Base-by-base conservation (phyloP, 1,140 invertebrate genomes). In the Sarcophaga bullata region DNA sequence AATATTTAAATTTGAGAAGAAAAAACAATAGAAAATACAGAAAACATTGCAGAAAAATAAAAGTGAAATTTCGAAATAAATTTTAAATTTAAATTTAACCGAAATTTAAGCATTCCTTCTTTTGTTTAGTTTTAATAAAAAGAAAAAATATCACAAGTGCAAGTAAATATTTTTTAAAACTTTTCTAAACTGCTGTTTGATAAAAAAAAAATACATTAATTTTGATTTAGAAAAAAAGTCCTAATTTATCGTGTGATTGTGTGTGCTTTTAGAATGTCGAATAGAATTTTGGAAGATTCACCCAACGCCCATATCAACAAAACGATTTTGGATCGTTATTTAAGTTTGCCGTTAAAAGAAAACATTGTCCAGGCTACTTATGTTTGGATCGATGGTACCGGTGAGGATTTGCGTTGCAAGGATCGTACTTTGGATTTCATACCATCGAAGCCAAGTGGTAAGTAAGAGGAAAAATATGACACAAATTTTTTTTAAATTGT, bases 381-480 rank as follows among this genome's bases (percentile, higher is more conserved):
- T 88, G 92, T 98, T 10, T 98, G 97, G 97, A 95, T 98, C 82
- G 97, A 98, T 88, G 96, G 96, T 9, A 95, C 94, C 13, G 95
- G 95, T 3, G 95, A 97, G 87, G 92, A 95, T 85, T 86, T 97
- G 19, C 92, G 97, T 48, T 93, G 93, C 84, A 98, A 98, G 90
- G 95, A 96, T 73, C 92, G 94, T 84, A 97, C 96, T 1, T 90
- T 96, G 54, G 93, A 95, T 87, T 94, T 92, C 83, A 90, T 94
- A 72, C 95, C 96, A 2, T 93, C 93, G 85, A 91, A 90, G 80
- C 90, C 93, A 49, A 93, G 93, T 92, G 95, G 92, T 92, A 86
- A 88, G 88, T 85, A 9, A 37, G 11, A 49, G 47, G 1, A 8
- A 80, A 80, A 68, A 8, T 37, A 37, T 4, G 25, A 37, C 4